Base-by-base conservation (phyloP, 2,113 vertebrate genomes). In the Oreocharis arfaki region DNA sequence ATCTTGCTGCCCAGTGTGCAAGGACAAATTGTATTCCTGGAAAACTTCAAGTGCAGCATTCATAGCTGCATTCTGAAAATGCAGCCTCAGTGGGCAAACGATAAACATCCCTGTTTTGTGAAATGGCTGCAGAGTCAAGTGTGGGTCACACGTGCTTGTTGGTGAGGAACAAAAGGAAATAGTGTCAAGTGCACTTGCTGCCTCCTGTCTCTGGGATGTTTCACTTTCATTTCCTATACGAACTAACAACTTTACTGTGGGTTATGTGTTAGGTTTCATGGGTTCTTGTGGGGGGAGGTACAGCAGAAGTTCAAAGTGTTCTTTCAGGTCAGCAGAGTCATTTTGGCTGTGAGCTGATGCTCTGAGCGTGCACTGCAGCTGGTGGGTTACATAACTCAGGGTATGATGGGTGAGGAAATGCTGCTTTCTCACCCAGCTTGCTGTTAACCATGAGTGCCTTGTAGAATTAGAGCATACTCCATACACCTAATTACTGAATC, bases 241-340 rank as follows among this genome's bases (percentile, higher is more conserved):
- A 0, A 0, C 37, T 18, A 33, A 14, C 7, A 41, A 0, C 33
- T 73, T 73, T 3, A 16, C 8, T 13, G 24, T 12, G 26, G 41
- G 35, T 32, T 79, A 3, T 2, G 23, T 28, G 7, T 75, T 55
- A 0, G 27, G 5, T 42, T 53, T 88, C 0, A 0, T 0, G 0
- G 11, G 9, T 24, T 5, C 0, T 0, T 26, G 1, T 4, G 7
- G 8, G 53, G 19, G 17, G 42, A 77, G 63, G 23, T 26, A 4
- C 32, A 26, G 9, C 13, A 52, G 33, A 6, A 47, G 74, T 24
- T 71, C 44, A 6, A 61, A 46, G 28, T 2, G 11, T 30, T 56
- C 2, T 0, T 13, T 74, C 7, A 2, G n/a, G 75, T 75, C 57
- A 35, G 65, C 74, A 67, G 69, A 19, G 79, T 69, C 2, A 0